phyloP scores from a whole-genome alignment of 2,797 vertebrate genomes.

The Pitangus sulphuratus region DNA sequence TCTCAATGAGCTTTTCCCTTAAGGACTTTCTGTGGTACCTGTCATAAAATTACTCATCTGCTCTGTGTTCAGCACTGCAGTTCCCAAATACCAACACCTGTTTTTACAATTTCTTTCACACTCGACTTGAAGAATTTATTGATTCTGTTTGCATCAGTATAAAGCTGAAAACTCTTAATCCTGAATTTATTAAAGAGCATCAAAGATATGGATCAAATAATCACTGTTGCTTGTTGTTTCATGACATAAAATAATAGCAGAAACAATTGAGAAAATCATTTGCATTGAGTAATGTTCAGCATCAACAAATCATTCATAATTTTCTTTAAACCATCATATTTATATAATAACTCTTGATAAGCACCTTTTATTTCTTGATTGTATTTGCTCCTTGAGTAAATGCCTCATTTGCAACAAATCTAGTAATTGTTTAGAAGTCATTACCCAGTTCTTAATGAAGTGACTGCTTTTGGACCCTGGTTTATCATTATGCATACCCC shows the following conservation, averaged over 20 bases:
- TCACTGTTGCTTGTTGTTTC: neutral
- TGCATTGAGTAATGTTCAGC: neutral
- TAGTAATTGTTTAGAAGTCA: neutral
- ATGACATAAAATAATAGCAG: neutral
- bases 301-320: neutral
- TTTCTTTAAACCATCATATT: neutral
- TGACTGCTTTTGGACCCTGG: neutral
- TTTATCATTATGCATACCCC: neutral
- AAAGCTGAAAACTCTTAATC: neutral
- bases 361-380: neutral
- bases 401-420: neutral
- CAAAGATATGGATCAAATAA: neutral
- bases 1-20: neutral
- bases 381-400: neutral
- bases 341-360: neutral
- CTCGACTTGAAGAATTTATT: neutral
- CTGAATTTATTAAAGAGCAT: neutral
- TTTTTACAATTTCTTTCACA: neutral
- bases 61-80: neutral
- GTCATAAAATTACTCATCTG: neutral
- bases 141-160: neutral
- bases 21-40: neutral
- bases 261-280: neutral
- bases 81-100: neutral
- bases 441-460: neutral